Percentiles rank a stretch among this genome's conserved stretches.
phyloP scores from a whole-genome alignment of 2,113 vertebrate genomes.

The Dendropsophus ebraccatus region DNA sequence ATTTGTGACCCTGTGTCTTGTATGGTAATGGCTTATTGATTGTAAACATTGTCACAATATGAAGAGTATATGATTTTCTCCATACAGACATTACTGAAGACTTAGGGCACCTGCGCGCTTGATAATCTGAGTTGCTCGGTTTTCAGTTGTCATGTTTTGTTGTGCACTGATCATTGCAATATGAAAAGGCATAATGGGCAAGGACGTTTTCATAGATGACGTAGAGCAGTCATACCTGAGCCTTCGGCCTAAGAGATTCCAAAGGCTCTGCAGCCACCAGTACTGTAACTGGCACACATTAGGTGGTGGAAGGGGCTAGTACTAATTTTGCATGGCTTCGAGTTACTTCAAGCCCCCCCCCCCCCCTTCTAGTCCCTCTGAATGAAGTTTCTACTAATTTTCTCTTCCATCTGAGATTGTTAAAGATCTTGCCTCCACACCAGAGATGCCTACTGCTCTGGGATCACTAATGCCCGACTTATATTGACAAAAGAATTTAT shows the following conservation, averaged over 20 bases:
- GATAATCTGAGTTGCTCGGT: not conserved
- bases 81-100: not conserved
- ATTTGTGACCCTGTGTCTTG: not conserved
- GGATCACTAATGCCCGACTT: not conserved
- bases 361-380: no score
- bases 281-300: not conserved
- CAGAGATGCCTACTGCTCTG: not conserved
- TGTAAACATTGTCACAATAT: conserved; percentile 11
- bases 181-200: not conserved
- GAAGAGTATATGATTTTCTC: conserved; percentile 30
- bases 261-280: not conserved
- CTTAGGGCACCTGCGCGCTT: not conserved
- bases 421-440: not conserved
- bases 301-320: not conserved
- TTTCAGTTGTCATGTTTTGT: not conserved
- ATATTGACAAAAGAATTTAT: conserved; percentile 19
- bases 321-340: no score
- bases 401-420: not conserved
- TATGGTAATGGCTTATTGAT: conserved; percentile 30
- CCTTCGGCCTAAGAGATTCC: no score
- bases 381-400: not conserved
- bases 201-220: not conserved
- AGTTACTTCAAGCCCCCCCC: no score
- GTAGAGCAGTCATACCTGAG: not conserved
- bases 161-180: no score